These are phyloP conservation scores for Furcula furcula DNA, from an alignment of 2,888 invertebrate genomes.

Conservation along the genomic window DNA sequence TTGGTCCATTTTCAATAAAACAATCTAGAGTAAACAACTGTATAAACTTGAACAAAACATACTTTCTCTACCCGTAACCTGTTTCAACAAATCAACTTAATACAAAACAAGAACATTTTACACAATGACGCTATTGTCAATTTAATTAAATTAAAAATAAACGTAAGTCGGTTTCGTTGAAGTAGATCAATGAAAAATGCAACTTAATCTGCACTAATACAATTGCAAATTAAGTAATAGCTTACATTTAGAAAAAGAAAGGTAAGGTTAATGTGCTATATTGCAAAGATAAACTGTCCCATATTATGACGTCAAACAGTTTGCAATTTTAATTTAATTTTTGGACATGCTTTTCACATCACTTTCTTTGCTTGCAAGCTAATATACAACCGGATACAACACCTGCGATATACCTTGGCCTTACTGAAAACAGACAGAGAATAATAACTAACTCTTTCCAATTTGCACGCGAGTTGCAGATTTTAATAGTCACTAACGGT, in stretches of 20 bases:
- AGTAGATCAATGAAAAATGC: background rate
- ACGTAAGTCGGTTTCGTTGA: background rate
- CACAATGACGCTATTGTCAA: background rate
- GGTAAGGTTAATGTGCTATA: too few species aligned
- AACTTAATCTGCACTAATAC: background rate
- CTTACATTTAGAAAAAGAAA: background rate
- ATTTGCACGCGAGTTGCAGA: too few species aligned
- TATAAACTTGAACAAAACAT: slow-evolving; percentile 1
- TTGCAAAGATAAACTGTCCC: too few species aligned
- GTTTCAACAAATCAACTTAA: background rate
- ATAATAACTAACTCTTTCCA: too few species aligned
- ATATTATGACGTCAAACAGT: too few species aligned
- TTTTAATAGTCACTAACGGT: too few species aligned
- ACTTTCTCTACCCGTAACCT: background rate
- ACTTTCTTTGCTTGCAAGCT: too few species aligned
- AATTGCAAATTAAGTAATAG: background rate
- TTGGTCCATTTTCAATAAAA: background rate
- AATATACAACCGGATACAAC: too few species aligned
- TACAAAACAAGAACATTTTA: background rate
- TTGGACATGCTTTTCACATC: too few species aligned
- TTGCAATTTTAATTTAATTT: too few species aligned
- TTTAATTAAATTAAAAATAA: background rate
- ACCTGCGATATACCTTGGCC: too few species aligned
- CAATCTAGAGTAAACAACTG: background rate
- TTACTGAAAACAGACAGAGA: too few species aligned